Conservation (phyloP, 2,113 vertebrate species). For the Psilopsiagon aymara region DNA sequence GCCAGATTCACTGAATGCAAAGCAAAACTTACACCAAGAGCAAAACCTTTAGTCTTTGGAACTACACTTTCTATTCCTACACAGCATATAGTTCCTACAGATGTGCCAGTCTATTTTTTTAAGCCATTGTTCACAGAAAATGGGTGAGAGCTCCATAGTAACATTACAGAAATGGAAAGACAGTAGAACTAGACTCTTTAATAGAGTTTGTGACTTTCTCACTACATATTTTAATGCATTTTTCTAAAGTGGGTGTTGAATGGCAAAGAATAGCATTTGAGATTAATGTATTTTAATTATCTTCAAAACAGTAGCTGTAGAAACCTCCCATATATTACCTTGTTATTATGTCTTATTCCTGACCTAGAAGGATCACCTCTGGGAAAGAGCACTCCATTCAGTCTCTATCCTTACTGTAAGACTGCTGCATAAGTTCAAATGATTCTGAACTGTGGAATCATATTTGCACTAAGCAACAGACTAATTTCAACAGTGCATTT, state of each 20-base stretch:
- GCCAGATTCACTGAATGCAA: not conserved
- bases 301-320: not conserved
- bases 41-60: not conserved
- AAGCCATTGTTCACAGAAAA: not conserved
- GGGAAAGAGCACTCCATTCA: not conserved
- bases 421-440: not conserved
- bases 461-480: not conserved
- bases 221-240: not conserved
- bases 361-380: not conserved
- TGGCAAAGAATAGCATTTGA: not conserved
- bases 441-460: not conserved
- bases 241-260: not conserved
- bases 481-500: not conserved
- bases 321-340: not conserved
- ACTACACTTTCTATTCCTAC: not conserved
- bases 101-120: not conserved
- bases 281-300: slow-evolving; percentile 10
- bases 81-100: not conserved
- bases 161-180: not conserved
- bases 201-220: not conserved
- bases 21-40: not conserved
- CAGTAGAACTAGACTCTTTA: not conserved
- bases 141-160: not conserved
- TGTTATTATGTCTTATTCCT: not conserved
- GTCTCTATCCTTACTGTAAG: not conserved